Base-by-base conservation (phyloP, 2,113 vertebrate species). In the Indicator maculatus region DNA sequence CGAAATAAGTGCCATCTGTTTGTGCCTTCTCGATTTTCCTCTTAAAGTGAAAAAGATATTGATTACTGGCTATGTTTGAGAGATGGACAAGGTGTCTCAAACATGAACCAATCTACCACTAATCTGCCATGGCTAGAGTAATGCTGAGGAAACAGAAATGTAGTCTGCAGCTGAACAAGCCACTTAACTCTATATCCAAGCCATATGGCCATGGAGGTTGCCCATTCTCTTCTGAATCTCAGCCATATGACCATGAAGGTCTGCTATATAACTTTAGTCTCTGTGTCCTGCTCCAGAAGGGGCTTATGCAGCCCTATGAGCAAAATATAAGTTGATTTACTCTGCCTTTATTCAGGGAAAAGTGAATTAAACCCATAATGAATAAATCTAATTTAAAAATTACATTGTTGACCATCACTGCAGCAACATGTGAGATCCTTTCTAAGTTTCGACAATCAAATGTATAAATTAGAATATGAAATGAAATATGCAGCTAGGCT, bases 371-470 rank as follows among this genome's bases (percentile, higher is more conserved):
- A 86, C 39, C 86, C 11, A 0, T 95, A 95, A 96, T 95, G 94
- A 96, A 86, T 95, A 97, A 96, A 95, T 95, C 90, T 78, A 92
- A 97, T 97, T 96, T 94, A 70, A 79, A 93, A 95, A 96, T 97
- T 93, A 95, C 80, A 36, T 90, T 96, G 93, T 90, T 95, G 70
- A 79, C 86, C 76, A 92, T 95, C 86, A 45, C 66, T 91, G 83
- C 59, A 94, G 92, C 88, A 94, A 64, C 91, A 96, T 91, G 88
- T 15, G 26, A 83, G 83, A 91, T 91, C 50, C 59, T 79, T 86
- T 91, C 88, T 83, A 69, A 94, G 91, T 72, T 86, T 88, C 3
- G 3, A 79, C 88, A 81, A 72, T 86, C 73, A 72, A 75, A 81
- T 67, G 30, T 28, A n/a, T 69, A 16, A 91, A 93, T 88, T 66